Evolutionary conservation across 2,888 invertebrate species (phyloP).

Genomic region (Mesorhabditis spiculigera): DNA sequence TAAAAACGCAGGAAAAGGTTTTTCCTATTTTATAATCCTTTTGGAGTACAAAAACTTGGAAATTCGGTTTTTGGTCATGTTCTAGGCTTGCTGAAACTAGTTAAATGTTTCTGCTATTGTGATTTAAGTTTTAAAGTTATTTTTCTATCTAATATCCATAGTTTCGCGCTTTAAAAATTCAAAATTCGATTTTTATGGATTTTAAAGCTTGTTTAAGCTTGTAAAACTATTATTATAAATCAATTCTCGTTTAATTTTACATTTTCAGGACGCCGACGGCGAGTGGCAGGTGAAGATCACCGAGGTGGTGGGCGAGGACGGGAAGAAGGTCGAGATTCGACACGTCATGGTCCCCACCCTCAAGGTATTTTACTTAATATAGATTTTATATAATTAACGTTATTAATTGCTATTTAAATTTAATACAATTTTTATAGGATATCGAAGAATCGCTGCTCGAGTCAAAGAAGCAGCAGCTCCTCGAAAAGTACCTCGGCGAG

Average conservation of each 20-base stretch:
- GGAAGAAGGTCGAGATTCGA: conserved; percentile 50
- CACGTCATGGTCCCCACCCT: conserved; percentile 51
- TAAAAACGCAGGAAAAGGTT: too few relatives aligned
- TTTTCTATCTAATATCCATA: too few relatives aligned
- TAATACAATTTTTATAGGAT: conserved; percentile 39
- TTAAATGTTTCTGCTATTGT: too few relatives aligned
- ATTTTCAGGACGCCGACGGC: conserved; percentile 59
- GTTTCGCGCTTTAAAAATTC: too few relatives aligned
- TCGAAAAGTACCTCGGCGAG: conserved; percentile 70
- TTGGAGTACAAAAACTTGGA: too few relatives aligned
- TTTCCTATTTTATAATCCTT: too few relatives aligned
- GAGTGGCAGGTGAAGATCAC: conserved; percentile 55
- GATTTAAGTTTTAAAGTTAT: too few relatives aligned
- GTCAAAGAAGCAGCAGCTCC: conserved; percentile 84
- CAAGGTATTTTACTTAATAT: not conserved
- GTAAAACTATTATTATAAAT: too few relatives aligned
- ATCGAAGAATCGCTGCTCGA: conserved; percentile 82
- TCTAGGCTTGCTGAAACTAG: too few relatives aligned
- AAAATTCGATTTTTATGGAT: not conserved
- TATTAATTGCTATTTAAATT: not conserved
- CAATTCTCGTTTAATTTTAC: too few relatives aligned
- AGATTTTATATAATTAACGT: too few relatives aligned
- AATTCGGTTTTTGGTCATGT: too few relatives aligned
- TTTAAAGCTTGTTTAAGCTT: not conserved
- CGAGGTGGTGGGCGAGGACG: conserved; percentile 53